Conservation (phyloP, 2,113 vertebrate species). For the Passer domesticus region DNA sequence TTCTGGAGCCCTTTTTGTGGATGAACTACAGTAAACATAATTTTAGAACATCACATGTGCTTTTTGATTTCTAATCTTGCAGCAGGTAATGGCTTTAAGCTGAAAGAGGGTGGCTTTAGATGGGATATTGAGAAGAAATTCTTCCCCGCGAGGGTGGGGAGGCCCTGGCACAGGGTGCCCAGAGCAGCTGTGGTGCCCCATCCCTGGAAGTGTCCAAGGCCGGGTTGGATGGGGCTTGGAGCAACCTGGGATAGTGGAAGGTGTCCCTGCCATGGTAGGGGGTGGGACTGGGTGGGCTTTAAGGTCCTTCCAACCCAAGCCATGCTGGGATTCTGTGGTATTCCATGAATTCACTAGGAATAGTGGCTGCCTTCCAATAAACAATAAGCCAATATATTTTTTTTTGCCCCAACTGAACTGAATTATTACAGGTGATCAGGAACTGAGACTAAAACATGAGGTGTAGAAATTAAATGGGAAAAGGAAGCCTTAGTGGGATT, state of each 20-base stretch:
- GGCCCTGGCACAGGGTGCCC: background rate
- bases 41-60: background rate
- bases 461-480: background rate
- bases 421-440: background rate
- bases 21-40: background rate
- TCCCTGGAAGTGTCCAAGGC: background rate
- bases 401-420: background rate
- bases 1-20: background rate
- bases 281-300: background rate
- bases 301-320: background rate
- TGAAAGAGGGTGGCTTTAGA: background rate
- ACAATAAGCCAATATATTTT: background rate
- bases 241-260: rapidly evolving
- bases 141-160: rapidly evolving
- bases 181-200: background rate
- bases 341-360: background rate
- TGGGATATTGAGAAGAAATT: background rate
- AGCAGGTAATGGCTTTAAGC: background rate
- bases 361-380: background rate
- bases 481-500: conserved; percentile 1
- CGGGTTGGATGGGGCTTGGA: rapidly evolving
- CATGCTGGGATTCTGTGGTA: background rate
- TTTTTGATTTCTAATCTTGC: background rate
- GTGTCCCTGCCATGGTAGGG: background rate
- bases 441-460: background rate